phyloP scores from a whole-genome alignment of 2,797 vertebrate species.

The Aplochiton taeniatus region DNA sequence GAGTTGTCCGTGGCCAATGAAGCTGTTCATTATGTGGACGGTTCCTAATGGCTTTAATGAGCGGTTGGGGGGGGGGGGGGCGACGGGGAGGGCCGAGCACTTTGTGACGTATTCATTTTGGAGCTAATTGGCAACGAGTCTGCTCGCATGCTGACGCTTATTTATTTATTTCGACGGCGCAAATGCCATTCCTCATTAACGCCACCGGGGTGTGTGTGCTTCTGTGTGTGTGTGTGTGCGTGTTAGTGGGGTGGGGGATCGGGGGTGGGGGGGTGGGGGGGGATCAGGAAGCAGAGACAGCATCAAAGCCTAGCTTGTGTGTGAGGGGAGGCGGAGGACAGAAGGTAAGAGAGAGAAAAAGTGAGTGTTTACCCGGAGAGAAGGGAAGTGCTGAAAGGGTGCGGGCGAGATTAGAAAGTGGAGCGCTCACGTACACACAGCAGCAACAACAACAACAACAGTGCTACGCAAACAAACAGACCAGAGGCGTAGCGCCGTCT shows the following conservation, averaged over 20 bases:
- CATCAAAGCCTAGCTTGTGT: conserved; percentile 17
- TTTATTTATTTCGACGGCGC: conserved; percentile 17
- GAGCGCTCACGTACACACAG: too few species aligned
- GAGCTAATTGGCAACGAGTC: conserved; percentile 40
- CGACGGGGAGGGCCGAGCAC: conserved; percentile 4
- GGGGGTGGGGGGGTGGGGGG: not conserved
- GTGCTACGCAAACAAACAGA: too few species aligned
- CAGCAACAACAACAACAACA: too few species aligned
- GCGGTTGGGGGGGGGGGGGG: conserved; percentile 13
- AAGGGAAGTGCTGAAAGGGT: not conserved
- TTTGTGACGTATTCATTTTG: conserved; percentile 28
- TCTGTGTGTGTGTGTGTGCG: too few species aligned
- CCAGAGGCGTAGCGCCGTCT: too few species aligned
- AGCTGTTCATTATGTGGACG: conserved; percentile 32
- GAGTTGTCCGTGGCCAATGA: conserved; percentile 22
- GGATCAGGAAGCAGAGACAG: conserved; percentile 13
- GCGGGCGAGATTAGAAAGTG: too few species aligned
- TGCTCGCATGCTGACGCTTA: conserved; percentile 10
- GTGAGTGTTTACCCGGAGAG: not conserved
- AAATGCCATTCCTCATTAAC: conserved; percentile 42
- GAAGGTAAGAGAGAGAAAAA: not conserved
- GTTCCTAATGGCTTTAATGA: conserved; percentile 30
- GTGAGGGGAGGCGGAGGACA: not conserved
- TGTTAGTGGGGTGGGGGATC: too few species aligned
- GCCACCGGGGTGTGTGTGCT: not conserved